Percentiles rank a stretch among this genome's conserved stretches.
Conservation (phyloP, 2,113 vertebrate genomes). For the Oxyruncus cristatus region DNA sequence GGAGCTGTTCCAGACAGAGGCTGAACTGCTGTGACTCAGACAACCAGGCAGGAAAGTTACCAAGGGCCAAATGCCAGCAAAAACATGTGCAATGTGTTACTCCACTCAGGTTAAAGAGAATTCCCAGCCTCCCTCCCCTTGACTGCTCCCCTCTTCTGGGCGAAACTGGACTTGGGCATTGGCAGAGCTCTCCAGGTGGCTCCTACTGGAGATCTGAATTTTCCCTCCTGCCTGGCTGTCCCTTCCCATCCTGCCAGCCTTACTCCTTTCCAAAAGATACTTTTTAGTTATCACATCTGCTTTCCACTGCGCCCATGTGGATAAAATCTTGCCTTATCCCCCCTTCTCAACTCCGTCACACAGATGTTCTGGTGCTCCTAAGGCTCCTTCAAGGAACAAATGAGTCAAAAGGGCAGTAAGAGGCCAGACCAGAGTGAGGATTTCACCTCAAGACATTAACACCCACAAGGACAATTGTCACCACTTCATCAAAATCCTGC, state of each 20-base stretch:
- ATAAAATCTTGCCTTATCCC: neutral
- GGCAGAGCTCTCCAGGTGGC: neutral
- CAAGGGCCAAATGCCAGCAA: constrained; percentile 18
- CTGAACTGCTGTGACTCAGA: neutral
- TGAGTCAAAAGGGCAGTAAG: neutral
- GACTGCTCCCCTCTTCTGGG: neutral
- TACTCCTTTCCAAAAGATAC: neutral
- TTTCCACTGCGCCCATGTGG: neutral
- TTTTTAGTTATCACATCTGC: neutral
- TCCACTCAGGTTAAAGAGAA: neutral
- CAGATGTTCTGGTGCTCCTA: neutral
- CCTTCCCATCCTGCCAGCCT: neutral
- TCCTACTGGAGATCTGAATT: neutral
- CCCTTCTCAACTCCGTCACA: neutral
- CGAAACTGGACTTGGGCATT: neutral
- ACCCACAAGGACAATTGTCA: neutral
- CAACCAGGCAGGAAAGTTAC: neutral
- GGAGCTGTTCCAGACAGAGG: neutral
- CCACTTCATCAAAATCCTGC: neutral
- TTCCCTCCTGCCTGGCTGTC: neutral
- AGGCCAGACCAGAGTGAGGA: neutral
- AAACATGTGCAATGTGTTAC: neutral
- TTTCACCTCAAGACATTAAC: neutral
- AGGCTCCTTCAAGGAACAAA: neutral
- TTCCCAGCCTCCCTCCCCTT: neutral